phyloP scores from a whole-genome alignment of 2,797 vertebrate genomes.

The Pempheris klunzingeri region DNA sequence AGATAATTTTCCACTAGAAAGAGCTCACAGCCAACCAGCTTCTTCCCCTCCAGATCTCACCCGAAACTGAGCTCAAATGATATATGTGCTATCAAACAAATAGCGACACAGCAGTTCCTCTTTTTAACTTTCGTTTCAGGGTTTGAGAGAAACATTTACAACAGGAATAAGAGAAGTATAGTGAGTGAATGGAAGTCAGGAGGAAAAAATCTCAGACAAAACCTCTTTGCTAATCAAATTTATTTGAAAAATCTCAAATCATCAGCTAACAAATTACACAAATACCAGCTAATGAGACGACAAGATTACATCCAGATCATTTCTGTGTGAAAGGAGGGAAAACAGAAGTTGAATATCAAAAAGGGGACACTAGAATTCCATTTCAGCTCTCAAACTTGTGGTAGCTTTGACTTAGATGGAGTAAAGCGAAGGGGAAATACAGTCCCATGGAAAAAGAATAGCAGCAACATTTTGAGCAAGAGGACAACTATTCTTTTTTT shows the following conservation, averaged over 20 bases:
- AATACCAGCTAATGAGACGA: conserved; percentile 46
- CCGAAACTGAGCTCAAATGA: conserved; percentile 14
- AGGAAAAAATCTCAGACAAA: conserved; percentile 17
- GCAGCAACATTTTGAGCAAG: conserved; percentile 77
- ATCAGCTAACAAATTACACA: conserved; percentile 58
- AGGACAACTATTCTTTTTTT: conserved; percentile 54
- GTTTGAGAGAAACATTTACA: neutral
- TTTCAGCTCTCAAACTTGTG: conserved; percentile 40
- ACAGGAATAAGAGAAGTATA: neutral
- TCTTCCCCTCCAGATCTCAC: conserved; percentile 22
- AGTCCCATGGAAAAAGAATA: conserved; percentile 59
- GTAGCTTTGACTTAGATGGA: conserved; percentile 31
- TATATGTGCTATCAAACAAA: neutral
- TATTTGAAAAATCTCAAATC: conserved; percentile 68
- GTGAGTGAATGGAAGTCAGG: neutral
- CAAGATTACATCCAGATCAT: conserved; percentile 39
- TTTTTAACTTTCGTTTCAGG: conserved; percentile 81
- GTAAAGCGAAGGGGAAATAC: conserved; percentile 32
- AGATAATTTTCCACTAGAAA: neutral
- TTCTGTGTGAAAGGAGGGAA: conserved; percentile 9
- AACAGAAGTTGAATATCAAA: conserved; percentile 46
- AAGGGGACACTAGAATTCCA: conserved; percentile 12
- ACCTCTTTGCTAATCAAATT: conserved; percentile 55
- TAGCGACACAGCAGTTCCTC: conserved; percentile 66
- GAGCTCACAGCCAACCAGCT: neutral